phyloP scores from a whole-genome alignment of 2,888 invertebrate genomes.

The Physocephala rufipes region DNA sequence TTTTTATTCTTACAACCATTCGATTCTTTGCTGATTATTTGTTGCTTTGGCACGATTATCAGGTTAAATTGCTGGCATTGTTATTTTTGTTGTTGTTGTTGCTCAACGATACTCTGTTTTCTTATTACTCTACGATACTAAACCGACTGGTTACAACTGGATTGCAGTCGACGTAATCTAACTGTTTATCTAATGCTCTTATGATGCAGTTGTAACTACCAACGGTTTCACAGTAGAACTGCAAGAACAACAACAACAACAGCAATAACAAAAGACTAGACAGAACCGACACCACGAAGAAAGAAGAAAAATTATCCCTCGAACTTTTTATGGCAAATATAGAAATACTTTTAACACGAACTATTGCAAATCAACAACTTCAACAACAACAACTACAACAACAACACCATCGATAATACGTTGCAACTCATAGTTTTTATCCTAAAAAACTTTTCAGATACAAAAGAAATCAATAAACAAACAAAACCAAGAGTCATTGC shows the following conservation, averaged over 20 bases:
- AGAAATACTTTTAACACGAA: slow-evolving; percentile 18
- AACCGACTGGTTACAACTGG: slow-evolving; percentile 8
- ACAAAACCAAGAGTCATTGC: slow-evolving; percentile 2
- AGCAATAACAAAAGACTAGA: too few species aligned
- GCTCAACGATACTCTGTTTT: slow-evolving; percentile 25
- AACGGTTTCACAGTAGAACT: too few species aligned
- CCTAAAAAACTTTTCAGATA: not conserved
- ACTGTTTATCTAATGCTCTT: slow-evolving; percentile 24
- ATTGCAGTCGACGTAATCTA: slow-evolving; percentile 27
- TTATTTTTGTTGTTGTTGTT: slow-evolving; percentile 26
- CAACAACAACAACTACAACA: slow-evolving; percentile 18
- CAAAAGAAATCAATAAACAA: not conserved
- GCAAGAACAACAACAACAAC: too few species aligned
- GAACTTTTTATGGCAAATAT: slow-evolving; percentile 17
- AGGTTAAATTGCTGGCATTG: slow-evolving; percentile 11
- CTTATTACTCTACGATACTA: slow-evolving; percentile 10
- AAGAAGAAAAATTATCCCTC: slow-evolving; percentile 19
- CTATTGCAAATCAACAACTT: too few species aligned
- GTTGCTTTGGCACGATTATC: not conserved
- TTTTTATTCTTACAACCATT: slow-evolving; percentile 9
- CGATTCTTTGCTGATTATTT: slow-evolving; percentile 16
- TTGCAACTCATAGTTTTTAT: not conserved
- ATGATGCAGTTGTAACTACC: too few species aligned
- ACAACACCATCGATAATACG: slow-evolving; percentile 7
- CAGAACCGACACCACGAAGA: not conserved